Base-by-base conservation (phyloP, 1,140 invertebrate genomes). In the Euwallacea fornicatus region DNA sequence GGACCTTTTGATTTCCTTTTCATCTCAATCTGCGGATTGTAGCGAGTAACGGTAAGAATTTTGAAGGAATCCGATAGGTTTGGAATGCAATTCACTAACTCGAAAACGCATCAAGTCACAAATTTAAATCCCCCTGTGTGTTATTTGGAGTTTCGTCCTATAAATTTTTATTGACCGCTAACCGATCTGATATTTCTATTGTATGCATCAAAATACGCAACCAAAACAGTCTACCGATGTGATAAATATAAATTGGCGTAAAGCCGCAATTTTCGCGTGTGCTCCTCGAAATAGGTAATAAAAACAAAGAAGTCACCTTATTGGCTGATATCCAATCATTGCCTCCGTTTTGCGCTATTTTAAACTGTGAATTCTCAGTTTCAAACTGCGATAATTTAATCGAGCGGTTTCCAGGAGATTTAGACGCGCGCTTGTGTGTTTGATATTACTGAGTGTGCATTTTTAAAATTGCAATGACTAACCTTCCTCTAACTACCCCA, bases 241-340 rank as follows among this genome's bases (percentile, higher is more conserved):
- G 21, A 6, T 58, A 47, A 50, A 16, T 47, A 63, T 63, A 63
- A 54, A 54, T 55, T 33, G 8, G 10, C 53, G 53, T 11, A 42
- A 41, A 55, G 11, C 8, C 53, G 63, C 50, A 50, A 42, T 71
- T 64, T 69, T 71, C 54, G 33, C 50, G 62, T 59, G 11, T 71
- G 47, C 44, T 33, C 21, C 55, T 58, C n/a, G 43, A 65, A 71
- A 71, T 71, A 71, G 69, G 60, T 50, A 71, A 65, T 42, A 64
- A 70, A 70, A 61, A 70, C 68, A 42, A 69, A 71, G 62, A 62
- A 69, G 46, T 43, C 61, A 47, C 15, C 33, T 10, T 65, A 64
- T 71, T 71, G 69, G 69, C 69, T 43, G 46, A 58, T 65, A 65
- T 71, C 61, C 69, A 71, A 63, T 64, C 21, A 65, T 65, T 58